phyloP scores from a whole-genome alignment of 2,113 vertebrate genomes.

The Antigone vipio region DNA sequence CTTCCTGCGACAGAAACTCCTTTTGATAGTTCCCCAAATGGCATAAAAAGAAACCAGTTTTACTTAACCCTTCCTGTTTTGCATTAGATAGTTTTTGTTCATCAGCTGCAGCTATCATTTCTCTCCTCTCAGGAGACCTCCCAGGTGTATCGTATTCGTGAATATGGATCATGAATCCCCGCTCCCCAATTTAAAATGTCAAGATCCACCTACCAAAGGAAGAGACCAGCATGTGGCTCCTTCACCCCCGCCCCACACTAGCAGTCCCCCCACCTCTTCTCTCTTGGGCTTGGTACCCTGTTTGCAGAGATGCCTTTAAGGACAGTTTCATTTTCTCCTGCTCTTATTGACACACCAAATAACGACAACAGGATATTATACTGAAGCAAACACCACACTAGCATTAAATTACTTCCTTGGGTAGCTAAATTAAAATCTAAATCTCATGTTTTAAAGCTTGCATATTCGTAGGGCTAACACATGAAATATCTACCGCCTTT shows the following conservation, averaged over 20 bases:
- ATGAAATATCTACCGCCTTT: rapidly evolving
- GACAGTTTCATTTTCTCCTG: neutral
- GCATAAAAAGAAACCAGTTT: neutral
- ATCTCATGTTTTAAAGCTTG: neutral
- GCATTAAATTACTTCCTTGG: neutral
- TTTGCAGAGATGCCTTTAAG: neutral
- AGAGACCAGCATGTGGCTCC: neutral
- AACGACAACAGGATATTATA: neutral
- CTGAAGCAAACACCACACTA: neutral
- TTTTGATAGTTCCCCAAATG: constrained; percentile 45
- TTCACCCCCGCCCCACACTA: neutral
- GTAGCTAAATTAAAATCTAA: neutral
- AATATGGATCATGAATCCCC: neutral
- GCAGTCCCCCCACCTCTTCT: neutral
- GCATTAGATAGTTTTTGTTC: neutral
- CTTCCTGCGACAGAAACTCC: neutral
- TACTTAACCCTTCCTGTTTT: neutral
- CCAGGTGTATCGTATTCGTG: neutral
- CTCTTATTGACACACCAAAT: neutral
- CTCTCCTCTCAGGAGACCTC: neutral
- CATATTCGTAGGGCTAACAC: neutral
- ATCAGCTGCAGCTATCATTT: neutral
- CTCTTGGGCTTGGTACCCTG: neutral
- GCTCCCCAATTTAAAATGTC: neutral
- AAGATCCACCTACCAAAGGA: neutral